These are phyloP conservation scores for Chiloscyllium punctatum DNA, from an alignment of 2,797 vertebrate species.

Conservation along the genomic window DNA sequence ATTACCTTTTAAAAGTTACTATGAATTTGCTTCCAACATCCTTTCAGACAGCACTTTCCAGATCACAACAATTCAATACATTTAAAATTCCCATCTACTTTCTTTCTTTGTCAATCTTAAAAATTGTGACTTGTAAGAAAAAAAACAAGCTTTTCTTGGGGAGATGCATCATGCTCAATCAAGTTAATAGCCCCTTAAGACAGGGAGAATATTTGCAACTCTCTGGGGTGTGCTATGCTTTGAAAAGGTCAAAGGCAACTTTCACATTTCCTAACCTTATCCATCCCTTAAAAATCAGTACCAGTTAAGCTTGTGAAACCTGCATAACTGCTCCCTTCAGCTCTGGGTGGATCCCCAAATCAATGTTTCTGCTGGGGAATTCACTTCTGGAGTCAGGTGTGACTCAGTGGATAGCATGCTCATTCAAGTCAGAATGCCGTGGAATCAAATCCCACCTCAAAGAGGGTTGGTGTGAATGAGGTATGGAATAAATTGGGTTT, in stretches of 20 bases:
- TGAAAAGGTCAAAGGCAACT: background rate
- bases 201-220: background rate
- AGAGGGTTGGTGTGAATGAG: background rate
- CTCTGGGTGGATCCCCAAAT: background rate
- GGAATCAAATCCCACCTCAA: background rate
- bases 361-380: background rate
- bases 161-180: background rate
- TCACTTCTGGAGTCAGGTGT: background rate
- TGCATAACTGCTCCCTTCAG: background rate
- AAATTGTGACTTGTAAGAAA: background rate
- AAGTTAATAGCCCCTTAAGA: background rate
- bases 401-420: background rate
- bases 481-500: background rate
- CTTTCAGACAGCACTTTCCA: background rate
- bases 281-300: background rate
- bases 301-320: background rate
- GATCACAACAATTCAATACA: background rate
- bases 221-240: background rate
- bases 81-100: background rate
- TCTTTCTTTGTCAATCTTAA: background rate
- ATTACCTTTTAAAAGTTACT: background rate
- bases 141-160: background rate
- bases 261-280: background rate
- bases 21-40: background rate
- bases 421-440: background rate